Evolutionary conservation across 2,797 vertebrate species (phyloP).

Genomic region (Pseudocheirus occidentalis): DNA sequence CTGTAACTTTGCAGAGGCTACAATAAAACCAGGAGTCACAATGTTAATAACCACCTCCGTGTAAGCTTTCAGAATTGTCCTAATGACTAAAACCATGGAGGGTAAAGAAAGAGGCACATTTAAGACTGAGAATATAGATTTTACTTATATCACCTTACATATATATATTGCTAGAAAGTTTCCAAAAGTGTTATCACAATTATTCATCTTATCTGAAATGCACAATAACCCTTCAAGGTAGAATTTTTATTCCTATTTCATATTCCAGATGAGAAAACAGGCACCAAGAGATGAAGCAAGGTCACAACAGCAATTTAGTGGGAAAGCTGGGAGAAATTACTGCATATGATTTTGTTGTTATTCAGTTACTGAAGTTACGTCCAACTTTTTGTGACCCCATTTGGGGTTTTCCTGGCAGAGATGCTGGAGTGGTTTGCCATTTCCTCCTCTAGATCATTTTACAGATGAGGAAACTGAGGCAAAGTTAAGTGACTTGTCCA

Average conservation of each 20-base stretch:
- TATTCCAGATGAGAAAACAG: not conserved
- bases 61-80: not conserved
- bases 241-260: not conserved
- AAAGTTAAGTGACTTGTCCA: not conserved
- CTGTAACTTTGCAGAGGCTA: not conserved
- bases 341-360: not conserved
- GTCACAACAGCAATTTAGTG: not conserved
- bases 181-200: not conserved
- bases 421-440: not conserved
- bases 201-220: not conserved
- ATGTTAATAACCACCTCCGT: not conserved
- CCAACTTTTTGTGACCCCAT: not conserved
- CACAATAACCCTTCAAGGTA: not conserved
- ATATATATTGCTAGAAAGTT: not conserved
- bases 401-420: not conserved
- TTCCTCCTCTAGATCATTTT: not conserved
- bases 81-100: not conserved
- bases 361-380: not conserved
- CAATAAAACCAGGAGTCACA: not conserved
- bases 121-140: not conserved
- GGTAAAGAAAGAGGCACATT: not conserved
- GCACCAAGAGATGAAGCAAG: not conserved
- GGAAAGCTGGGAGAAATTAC: not conserved
- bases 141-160: not conserved
- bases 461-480: not conserved